Percentiles rank a stretch among this genome's conserved stretches.
Conservation (phyloP, 2,113 vertebrate species). For the Oceanodroma tethys region DNA sequence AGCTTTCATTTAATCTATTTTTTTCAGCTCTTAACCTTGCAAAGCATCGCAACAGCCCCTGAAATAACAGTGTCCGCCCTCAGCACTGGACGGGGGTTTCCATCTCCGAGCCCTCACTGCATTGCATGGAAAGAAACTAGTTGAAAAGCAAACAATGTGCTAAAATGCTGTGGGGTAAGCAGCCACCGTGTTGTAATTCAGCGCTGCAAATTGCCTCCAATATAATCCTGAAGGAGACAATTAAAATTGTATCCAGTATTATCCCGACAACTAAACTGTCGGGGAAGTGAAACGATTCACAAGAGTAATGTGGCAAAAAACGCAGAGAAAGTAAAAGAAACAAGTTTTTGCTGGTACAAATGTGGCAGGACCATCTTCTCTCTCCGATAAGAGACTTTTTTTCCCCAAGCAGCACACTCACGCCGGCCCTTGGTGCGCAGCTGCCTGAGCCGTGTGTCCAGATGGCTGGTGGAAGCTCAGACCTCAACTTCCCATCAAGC, state of each 20-base stretch:
- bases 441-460: background rate
- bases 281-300: background rate
- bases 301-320: background rate
- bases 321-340: background rate
- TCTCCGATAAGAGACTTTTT: no score
- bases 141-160: background rate
- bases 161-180: background rate
- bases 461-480: background rate
- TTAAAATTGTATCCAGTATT: background rate
- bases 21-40: background rate
- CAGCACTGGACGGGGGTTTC: fast-evolving
- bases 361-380: background rate
- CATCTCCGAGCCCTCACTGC: background rate
- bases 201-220: background rate
- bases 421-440: fast-evolving
- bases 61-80: background rate
- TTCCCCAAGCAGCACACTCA: background rate
- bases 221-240: background rate
- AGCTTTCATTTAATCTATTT: background rate
- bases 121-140: fast-evolving
- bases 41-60: background rate
- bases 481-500: background rate
- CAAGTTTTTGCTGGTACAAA: background rate
- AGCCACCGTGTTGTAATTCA: background rate
- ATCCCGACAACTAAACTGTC: background rate